Percentiles rank a stretch among this genome's conserved stretches.
Evolutionary conservation across 2,888 invertebrate genomes (phyloP).

Genomic region (Prenolepis imparis): DNA sequence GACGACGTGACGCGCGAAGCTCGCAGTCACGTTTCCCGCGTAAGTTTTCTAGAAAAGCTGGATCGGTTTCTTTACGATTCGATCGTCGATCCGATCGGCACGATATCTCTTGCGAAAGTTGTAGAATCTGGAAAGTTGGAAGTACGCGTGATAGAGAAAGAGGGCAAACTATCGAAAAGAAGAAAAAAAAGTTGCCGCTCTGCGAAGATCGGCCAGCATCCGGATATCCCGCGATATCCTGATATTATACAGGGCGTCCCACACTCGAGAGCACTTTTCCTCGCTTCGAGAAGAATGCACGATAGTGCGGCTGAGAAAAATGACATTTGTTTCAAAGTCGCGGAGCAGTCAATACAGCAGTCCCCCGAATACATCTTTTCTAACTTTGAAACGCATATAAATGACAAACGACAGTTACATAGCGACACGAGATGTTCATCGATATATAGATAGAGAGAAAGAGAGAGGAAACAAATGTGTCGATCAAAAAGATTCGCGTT

Average conservation of each 20-base stretch:
- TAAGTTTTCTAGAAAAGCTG: conserved; percentile 32
- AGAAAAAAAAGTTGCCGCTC: conserved; percentile 43
- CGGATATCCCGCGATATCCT: conserved; percentile 21
- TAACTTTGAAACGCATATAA: conserved; percentile 25
- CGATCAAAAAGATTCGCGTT: not conserved
- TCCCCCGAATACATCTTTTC: not conserved
- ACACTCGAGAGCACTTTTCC: not conserved
- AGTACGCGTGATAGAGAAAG: conserved; percentile 15
- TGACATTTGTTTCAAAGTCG: conserved; percentile 48
- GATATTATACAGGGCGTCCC: not conserved
- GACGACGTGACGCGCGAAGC: not conserved
- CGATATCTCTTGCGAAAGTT: conserved; percentile 44
- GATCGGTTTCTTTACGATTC: conserved; percentile 37
- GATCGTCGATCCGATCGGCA: conserved; percentile 35
- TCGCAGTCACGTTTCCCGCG: conserved; percentile 41
- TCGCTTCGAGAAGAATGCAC: not conserved
- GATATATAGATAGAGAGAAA: not conserved
- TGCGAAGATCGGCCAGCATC: conserved; percentile 12
- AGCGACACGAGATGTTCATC: conserved; percentile 1
- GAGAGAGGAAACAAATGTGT: not conserved
- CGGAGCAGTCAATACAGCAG: conserved; percentile 5
- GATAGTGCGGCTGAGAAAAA: conserved; percentile 36
- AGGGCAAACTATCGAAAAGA: conserved; percentile 20
- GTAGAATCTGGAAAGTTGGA: conserved; percentile 35
- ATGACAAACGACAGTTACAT: conserved; percentile 12